Evolutionary conservation across 2,888 invertebrate genomes (phyloP).

Genomic region (Nomada ruficornis): DNA sequence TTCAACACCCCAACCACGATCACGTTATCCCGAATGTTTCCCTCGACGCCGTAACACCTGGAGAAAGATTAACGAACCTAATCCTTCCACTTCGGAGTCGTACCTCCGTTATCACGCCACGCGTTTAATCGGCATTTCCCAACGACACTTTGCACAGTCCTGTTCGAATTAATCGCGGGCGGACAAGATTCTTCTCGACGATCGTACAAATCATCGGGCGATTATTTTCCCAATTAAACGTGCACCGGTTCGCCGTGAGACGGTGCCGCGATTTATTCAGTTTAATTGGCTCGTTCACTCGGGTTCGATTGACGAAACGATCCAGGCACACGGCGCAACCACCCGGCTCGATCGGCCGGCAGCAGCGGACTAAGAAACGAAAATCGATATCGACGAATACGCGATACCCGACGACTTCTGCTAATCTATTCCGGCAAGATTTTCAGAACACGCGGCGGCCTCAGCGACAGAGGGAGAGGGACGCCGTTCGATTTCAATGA

Average conservation of each 20-base stretch:
- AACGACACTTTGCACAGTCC: neutral
- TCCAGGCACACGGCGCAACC: neutral
- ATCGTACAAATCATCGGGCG: neutral
- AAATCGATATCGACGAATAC: slow-evolving; percentile 59
- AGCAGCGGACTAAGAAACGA: slow-evolving; percentile 58
- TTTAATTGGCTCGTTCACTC: neutral
- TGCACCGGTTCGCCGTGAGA: too few species aligned
- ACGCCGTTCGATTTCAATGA: slow-evolving; percentile 63
- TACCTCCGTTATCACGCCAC: neutral
- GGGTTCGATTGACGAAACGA: neutral
- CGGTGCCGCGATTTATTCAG: too few species aligned
- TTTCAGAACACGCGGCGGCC: slow-evolving; percentile 12
- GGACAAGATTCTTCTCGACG: neutral
- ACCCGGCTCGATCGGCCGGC: slow-evolving; percentile 1
- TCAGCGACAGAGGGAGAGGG: slow-evolving; percentile 30
- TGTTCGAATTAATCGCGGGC: neutral
- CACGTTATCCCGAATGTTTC: neutral
- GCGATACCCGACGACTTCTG: slow-evolving; percentile 10
- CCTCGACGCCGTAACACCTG: neutral
- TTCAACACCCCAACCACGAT: neutral
- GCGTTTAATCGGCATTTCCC: neutral
- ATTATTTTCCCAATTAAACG: neutral
- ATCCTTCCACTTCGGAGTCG: neutral
- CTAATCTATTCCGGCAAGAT: slow-evolving; percentile 30
- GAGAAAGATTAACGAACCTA: neutral